Evolutionary conservation across 2,113 vertebrate genomes (phyloP), one percentile per base, ranked within the genome.

Genomic region (Embiotoca jacksoni): DNA sequence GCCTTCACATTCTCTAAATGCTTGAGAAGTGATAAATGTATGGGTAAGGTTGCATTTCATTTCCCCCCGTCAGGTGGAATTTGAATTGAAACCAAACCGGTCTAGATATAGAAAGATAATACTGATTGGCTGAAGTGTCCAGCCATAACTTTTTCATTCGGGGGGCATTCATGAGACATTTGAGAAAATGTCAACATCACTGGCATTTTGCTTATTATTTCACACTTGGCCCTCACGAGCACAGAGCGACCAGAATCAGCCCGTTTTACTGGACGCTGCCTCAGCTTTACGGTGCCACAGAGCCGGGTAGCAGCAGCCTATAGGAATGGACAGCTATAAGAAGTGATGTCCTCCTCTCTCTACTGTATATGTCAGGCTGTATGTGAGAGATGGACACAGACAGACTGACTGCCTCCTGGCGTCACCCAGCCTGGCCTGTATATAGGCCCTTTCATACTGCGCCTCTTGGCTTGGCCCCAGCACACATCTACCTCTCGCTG

Each of bases 401-500:
- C 80, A 70, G 67, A 57, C 61, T 9, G 82, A 57, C 72, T 1
- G 55, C 50, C 75, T 76, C 50, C 78, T 89, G 88, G 88, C 85
- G 88, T 86, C 87, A 4, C 63, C 62, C 55, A 56, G 83, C 79
- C 83, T 71, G 68, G 58, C n/a, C 16, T 85, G 75, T 82, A 81
- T 83, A 81, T 64, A 66, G 79, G 77, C 70, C 70, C 84, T 91
- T 91, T 90, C 81, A 90, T 87, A 31, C 68, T 44, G 67, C 65
- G 53, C 32, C 15, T 36, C 49, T 80, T 69, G 71, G 82, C 70
- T 49, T 6, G 47, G 54, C n/a, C 57, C 60, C 78, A 75, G 74
- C 70, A 67, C 52, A 72, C 67, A 74, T 80, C 75, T 36, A 80
- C 70, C 16, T 60, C 57, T 31, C 0, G 67, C 80, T 53, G 37